Evolutionary conservation across 2,797 vertebrate species (phyloP).

Genomic region (Lepus oiostolus): DNA sequence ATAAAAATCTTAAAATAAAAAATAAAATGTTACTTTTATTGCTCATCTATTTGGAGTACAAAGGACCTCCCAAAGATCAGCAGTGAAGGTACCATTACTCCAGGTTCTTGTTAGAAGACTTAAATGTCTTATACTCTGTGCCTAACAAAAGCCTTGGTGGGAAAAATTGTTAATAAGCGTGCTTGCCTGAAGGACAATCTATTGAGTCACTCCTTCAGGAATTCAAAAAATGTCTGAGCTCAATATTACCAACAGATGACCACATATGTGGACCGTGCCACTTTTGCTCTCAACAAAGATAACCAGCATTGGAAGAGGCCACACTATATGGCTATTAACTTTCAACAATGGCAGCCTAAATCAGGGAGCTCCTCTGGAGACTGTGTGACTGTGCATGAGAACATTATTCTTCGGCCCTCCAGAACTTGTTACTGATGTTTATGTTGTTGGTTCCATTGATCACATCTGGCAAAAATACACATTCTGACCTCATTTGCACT

Average conservation of each 20-base stretch:
- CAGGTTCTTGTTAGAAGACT: background rate
- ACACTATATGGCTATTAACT: background rate
- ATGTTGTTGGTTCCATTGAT: background rate
- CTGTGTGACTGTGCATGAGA: background rate
- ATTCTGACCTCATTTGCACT: background rate
- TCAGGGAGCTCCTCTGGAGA: background rate
- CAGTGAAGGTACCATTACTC: background rate
- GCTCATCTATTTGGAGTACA: background rate
- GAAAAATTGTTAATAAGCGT: background rate
- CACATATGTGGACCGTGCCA: background rate
- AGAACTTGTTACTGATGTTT: background rate
- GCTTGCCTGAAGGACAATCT: background rate
- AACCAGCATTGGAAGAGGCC: background rate
- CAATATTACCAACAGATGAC: background rate
- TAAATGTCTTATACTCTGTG: background rate
- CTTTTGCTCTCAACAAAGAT: background rate
- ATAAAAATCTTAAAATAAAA: no score
- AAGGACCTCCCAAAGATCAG: background rate
- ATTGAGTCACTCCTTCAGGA: background rate
- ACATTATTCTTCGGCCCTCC: background rate
- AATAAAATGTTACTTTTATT: slow-evolving; percentile 9
- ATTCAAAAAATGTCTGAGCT: background rate
- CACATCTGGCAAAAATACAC: background rate
- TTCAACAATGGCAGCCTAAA: no score
- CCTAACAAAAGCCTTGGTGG: background rate